Evolutionary conservation across 2,113 vertebrate genomes (phyloP), one percentile per base, ranked within the genome.

Genomic region (Myrmecophaga tridactyla): DNA sequence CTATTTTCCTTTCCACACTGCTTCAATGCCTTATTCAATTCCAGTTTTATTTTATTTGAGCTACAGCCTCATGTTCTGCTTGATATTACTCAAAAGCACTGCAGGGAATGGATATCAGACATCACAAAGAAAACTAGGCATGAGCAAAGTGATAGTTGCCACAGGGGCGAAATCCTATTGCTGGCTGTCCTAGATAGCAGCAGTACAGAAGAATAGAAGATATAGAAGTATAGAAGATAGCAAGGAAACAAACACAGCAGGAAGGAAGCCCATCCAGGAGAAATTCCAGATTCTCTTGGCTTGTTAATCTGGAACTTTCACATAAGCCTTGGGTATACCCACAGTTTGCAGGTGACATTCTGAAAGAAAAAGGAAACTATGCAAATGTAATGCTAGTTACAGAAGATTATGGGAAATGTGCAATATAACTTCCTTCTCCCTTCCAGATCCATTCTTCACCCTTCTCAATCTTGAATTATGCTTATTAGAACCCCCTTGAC

Each of bases 1-100:
- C 95, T 39, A 83, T 81, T 89, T 96, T 83, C 60, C 56, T 67
- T 60, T 89, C 80, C 58, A 86, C 20, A n/a, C 46, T 67, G 27
- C 51, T 93, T 93, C 75, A 46, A 46, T 70, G 63, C n/a, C 31
- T 82, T 85, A 18, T 72, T 85, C 60, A 85, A 70, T 96, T 94
- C n/a, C 92, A 77, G 29, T 36, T 91, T 90, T 75, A 92, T 90
- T 90, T 95, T 86, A 75, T 94, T 92, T 73, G 63, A 41, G 56
- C 46, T 78, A 78, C 36, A 97, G 36, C 41, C 78, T 70, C 67
- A 69, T 69, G 63, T 34, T 56, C 70, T 81, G 76, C 80, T 92
- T 95, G 53, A 58, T 89, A 84, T 53, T 92, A 34, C 70, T 94
- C 84, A 90, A 88, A 95, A 90, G 60, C 56, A 91, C 86, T 9